Evolutionary conservation across 2,113 vertebrate genomes (phyloP).

Genomic region (Ibidorhyncha struthersii): DNA sequence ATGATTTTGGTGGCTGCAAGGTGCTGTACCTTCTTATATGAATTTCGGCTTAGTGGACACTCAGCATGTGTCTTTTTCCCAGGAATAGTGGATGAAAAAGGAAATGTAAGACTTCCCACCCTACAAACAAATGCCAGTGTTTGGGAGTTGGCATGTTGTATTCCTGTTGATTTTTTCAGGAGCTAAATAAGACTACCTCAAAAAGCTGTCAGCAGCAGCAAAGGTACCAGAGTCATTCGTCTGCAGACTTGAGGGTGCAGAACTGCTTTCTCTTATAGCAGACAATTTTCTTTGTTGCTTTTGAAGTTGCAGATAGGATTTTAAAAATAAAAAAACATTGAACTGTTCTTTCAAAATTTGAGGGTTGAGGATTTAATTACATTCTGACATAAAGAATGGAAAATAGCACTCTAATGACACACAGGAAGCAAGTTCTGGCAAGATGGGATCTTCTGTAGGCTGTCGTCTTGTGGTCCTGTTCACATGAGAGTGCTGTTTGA

Average conservation of each 20-base stretch:
- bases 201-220: neutral
- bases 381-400: neutral
- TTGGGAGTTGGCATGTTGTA: neutral
- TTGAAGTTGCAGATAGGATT: neutral
- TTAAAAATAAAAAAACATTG: neutral
- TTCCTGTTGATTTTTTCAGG: neutral
- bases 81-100: neutral
- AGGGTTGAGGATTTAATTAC: neutral
- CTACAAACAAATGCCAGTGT: neutral
- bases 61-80: rapidly evolving
- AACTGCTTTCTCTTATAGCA: neutral
- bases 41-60: neutral
- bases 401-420: neutral
- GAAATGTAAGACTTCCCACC: neutral
- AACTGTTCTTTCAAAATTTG: neutral
- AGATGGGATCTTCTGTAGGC: neutral
- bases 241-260: neutral
- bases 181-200: neutral
- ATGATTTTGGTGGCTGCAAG: neutral
- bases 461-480: neutral
- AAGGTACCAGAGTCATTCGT: neutral
- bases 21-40: neutral
- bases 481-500: neutral
- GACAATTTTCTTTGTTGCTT: neutral
- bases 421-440: slow-evolving; percentile 9